Base-by-base conservation (phyloP, 2,888 invertebrate genomes). In the Macrophya alboannulata region DNA sequence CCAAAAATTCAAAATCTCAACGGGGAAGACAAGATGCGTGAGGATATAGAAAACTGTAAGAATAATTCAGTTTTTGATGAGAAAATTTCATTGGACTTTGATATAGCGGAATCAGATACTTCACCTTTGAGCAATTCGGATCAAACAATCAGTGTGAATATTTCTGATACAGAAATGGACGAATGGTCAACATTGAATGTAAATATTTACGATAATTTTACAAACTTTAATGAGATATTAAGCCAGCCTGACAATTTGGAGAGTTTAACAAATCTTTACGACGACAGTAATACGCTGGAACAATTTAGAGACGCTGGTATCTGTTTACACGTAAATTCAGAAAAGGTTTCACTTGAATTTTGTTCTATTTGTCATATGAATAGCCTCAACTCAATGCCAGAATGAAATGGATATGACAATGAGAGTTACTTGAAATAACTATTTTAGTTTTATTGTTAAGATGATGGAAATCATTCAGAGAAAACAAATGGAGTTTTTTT, bases 281-380 rank as follows among this genome's bases (percentile, higher is more conserved):
- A 86, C 71, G 71, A 85, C 43, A 85, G 87, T 31, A 89, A 89
- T 86, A 84, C 88, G 17, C 89, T 89, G 55, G 88, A 88, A 84
- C 90, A 89, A 59, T 87, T 92, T 12, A 92, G 93, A 17, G 93
- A 94, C 88, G 93, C 94, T 79, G 95, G 95, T 21, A 94, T 96
- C 25, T 96, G 95, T 89, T 92, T 96, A 17, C 95, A 96, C 89
- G 94, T 95, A 21, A 94, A 95, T 86, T 94, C 94, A 65, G 94
- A 94, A 76, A 94, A 94, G 90, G 94, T 95, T 55, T 95, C 95
- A 0, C 90, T 95, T 86, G 95, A 95, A 89, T 95, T 95, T 89
- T 96, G 96, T 90, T 92, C 95, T 1, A 92, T 92, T 48, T 96
- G 95, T 88, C 95, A 95, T 89, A 94, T 94, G 85, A 95, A 94